These are phyloP conservation scores for Leucopsar rothschildi DNA, from an alignment of 2,113 vertebrate genomes.

Conservation along the genomic window DNA sequence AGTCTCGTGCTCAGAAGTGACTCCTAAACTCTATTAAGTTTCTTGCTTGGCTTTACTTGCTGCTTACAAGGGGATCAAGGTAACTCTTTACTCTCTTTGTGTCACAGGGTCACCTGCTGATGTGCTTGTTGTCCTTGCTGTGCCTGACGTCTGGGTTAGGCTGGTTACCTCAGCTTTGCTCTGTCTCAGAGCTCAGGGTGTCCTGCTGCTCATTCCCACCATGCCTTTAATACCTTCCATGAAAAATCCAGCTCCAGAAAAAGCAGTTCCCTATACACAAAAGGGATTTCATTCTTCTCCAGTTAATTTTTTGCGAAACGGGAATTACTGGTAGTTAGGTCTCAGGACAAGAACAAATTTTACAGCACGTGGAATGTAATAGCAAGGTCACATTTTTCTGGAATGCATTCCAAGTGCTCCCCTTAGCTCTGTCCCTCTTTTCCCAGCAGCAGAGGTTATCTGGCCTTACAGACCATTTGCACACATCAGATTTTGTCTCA, in stretches of 20 bases:
- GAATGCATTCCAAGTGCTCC: background rate
- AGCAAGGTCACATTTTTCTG: background rate
- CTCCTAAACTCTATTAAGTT: conserved; percentile 77
- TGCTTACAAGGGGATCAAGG: conserved; percentile 90
- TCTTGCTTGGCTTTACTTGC: conserved; percentile 86
- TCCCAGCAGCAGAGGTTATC: background rate
- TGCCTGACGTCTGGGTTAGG: background rate
- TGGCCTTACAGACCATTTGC: background rate
- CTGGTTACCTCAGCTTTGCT: background rate
- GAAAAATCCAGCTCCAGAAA: background rate
- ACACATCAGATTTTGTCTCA: background rate
- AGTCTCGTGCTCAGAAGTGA: conserved; percentile 51
- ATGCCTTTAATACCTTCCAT: background rate
- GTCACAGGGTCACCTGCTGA: background rate
- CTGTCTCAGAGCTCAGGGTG: background rate
- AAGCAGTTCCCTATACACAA: background rate
- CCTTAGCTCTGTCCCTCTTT: background rate
- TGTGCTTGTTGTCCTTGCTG: background rate
- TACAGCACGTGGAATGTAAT: background rate
- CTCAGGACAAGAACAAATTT: background rate
- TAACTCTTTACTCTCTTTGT: conserved; percentile 70
- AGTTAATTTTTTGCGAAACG: background rate
- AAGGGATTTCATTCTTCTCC: background rate
- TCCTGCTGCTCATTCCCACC: background rate
- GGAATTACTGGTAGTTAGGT: background rate